Conservation (phyloP, 2,797 vertebrate genomes). For the Thaleichthys pacificus region DNA sequence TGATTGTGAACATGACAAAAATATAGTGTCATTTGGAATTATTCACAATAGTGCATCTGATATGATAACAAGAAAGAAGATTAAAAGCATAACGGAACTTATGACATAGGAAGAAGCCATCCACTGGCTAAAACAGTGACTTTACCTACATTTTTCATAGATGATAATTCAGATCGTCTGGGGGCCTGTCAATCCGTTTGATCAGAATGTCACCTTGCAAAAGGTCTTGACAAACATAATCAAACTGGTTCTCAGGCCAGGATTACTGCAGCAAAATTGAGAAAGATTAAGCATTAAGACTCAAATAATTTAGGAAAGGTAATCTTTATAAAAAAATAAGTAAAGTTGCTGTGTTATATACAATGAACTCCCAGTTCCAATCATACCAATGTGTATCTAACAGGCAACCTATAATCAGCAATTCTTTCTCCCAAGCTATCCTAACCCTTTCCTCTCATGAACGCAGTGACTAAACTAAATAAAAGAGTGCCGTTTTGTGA, state of each 20-base stretch:
- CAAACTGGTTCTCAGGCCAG: not conserved
- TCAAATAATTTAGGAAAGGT: conserved; percentile 54
- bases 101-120: not conserved
- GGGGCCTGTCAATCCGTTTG: not conserved
- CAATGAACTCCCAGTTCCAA: conserved; percentile 35
- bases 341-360: conserved; percentile 50
- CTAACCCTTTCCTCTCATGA: conserved; percentile 31
- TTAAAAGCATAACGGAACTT: too few species aligned
- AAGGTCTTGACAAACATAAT: not conserved
- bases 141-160: not conserved
- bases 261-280: conserved; percentile 22
- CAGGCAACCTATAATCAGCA: not conserved
- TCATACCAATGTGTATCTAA: not conserved
- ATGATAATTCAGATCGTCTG: not conserved
- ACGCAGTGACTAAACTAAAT: conserved; percentile 57
- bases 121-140: not conserved
- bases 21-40: not conserved
- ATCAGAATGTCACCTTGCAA: not conserved
- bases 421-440: not conserved
- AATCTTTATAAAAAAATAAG: conserved; percentile 42
- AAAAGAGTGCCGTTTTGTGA: conserved; percentile 53
- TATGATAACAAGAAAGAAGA: not conserved
- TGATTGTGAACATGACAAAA: not conserved
- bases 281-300: conserved; percentile 36
- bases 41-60: too few species aligned